Evolutionary conservation across 2,888 invertebrate species (phyloP), one percentile per base, ranked within the genome.

Genomic region (Leptopilina myrica): DNA sequence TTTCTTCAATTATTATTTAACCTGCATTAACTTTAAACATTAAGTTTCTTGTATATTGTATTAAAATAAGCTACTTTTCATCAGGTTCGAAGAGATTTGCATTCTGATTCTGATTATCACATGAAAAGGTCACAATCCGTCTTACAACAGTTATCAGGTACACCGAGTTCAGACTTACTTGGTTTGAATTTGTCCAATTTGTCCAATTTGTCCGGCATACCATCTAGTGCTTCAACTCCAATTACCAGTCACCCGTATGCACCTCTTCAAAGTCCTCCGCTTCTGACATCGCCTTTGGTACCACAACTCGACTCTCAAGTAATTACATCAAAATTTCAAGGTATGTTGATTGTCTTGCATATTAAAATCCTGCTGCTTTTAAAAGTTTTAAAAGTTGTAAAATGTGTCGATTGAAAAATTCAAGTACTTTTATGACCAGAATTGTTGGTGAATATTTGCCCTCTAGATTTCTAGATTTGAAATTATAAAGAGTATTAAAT

Each of bases 171-270:
- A 90, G 97, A 97, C 92, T 92, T 97, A 86, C 93, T 96, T 87
- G 96, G 96, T 90, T 92, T 97, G 88, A 96, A 95, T 92, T 94
- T 96, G 89, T 94, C 94, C 89, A 92, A 93, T 91, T 94, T 90
- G 77, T 97, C 96, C 89, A 92, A 93, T 91, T 94, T 90, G 77
- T 97, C 96, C 88, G 97, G 97, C 78, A 95, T 95, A 81, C 96
- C 95, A 86, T 97, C 97, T 84, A 96, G 96, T 92, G 96, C 97
- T 77, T 94, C 95, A 15, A 95, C 95, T 73, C 95, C 95, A 1
- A 95, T 95, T 67, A 78, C 76, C 59, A 95, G 95, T 89, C 96
- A 97, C 92, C 97, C 97, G 0, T 97, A 97, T 91, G 96, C 97
- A 76, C 96, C 97, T 11, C 92, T 96, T 80, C 96, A 96, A 92